phyloP scores from a whole-genome alignment of 2,113 vertebrate species.

The Campylomormyrus numenius region DNA sequence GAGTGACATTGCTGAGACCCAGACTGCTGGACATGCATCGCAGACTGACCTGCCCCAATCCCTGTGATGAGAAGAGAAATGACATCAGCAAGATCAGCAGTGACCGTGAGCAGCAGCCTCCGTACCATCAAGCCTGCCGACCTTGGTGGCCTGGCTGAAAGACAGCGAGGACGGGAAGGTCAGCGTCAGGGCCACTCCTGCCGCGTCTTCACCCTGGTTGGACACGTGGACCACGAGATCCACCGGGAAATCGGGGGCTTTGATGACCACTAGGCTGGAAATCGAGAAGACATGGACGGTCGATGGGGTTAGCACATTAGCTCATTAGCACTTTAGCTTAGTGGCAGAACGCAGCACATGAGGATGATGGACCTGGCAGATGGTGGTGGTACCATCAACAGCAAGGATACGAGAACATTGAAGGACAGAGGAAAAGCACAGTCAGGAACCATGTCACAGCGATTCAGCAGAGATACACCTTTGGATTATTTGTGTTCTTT shows the following conservation, averaged over 20 bases:
- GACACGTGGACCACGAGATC: slow-evolving; percentile 20
- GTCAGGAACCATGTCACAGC: background rate
- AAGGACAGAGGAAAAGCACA: background rate
- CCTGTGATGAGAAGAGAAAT: background rate
- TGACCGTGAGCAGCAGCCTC: no score
- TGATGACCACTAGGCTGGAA: slow-evolving; percentile 29
- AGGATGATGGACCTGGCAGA: background rate
- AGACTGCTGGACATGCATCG: slow-evolving; percentile 21
- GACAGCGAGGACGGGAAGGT: slow-evolving; percentile 26
- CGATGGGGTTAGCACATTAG: background rate
- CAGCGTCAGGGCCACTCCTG: slow-evolving; percentile 21
- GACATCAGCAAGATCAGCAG: background rate
- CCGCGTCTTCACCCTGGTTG: slow-evolving; percentile 38
- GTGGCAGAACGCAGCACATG: background rate
- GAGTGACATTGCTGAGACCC: slow-evolving; percentile 5
- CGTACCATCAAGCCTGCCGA: background rate
- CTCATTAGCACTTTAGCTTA: background rate
- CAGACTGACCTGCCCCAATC: background rate
- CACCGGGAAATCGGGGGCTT: slow-evolving; percentile 15
- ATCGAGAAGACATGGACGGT: background rate
- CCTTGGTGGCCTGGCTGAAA: slow-evolving; percentile 25
- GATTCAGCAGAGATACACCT: background rate
- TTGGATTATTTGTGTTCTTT: background rate
- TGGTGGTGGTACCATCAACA: background rate
- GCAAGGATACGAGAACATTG: background rate